These are phyloP conservation scores for Pogoniulus pusillus DNA, from an alignment of 2,797 vertebrate genomes.

Conservation along the genomic window DNA sequence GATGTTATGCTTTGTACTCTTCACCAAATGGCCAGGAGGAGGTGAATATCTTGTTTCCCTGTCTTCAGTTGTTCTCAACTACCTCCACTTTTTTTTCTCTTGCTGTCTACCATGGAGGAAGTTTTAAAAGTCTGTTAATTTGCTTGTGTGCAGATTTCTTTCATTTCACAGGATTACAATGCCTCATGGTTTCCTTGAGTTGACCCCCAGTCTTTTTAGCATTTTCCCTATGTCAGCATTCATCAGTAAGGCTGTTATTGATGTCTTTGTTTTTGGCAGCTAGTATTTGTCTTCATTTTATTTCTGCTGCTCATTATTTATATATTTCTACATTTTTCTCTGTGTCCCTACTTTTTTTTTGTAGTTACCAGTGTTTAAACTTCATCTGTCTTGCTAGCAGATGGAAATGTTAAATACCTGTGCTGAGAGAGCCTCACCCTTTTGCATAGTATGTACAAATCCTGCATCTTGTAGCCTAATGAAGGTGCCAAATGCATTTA, in stretches of 20 bases:
- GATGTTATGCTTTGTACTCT: neutral
- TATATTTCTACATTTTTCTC: neutral
- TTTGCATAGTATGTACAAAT: neutral
- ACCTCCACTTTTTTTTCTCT: neutral
- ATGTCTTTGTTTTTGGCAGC: neutral
- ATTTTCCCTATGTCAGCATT: neutral
- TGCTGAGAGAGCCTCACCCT: neutral
- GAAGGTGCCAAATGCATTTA: neutral
- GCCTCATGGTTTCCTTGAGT: neutral
- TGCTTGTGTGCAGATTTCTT: neutral
- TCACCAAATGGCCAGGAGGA: neutral
- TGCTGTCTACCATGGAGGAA: neutral
- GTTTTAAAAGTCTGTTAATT: neutral
- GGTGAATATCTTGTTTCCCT: neutral
- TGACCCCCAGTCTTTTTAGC: neutral
- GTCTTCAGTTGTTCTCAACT: neutral
- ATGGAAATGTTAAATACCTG: neutral
- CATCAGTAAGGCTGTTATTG: neutral
- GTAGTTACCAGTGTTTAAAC: neutral
- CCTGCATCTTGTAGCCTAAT: neutral
- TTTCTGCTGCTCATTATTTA: neutral
- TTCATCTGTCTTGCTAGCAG: neutral
- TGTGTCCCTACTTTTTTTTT: neutral
- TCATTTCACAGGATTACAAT: neutral
- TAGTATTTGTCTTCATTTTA: neutral